Base-by-base conservation (phyloP, 2,888 invertebrate species). In the Unio delphinus region DNA sequence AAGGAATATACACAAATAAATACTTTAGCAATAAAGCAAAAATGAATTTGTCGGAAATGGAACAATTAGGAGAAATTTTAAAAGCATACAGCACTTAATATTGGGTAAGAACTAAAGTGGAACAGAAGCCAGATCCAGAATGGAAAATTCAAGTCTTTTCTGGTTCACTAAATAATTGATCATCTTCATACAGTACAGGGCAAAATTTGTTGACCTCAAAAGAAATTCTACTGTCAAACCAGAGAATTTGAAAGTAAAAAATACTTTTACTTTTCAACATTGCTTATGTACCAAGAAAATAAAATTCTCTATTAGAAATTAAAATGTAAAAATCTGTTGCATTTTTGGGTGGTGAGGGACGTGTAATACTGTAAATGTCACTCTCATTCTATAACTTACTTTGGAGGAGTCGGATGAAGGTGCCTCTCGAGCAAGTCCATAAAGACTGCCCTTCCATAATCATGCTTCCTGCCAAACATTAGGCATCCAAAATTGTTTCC, bases 401-500 rank as follows among this genome's bases (percentile, higher is more conserved):
- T 89, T 67, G 87, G 85, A 63, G 88, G 88, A 20, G 88, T 87
- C 57, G 88, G 88, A 67, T 88, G 85, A 15, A 85, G 71, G 66
- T 87, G 86, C 66, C 80, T 79, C 65, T 89, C 88, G 54, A 89
- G 73, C 62, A 86, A 83, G 70, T 85, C 84, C 7, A 83, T 74
- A 74, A 89, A 84, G 26, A 87, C 85, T 67, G 85, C 81, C 64
- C 88, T 78, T n/a, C 85, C 76, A 58, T 83, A 80, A 73, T 89
- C 89, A 54, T 78, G 79, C 61, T 78, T 82, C 56, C 88, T 80
- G 55, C 84, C 85, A 77, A 88, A 88, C 61, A 83, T 80, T 65
- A 81, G 83, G 66, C 83, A 86, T 11, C 87, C 83, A 62, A 72
- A 77, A 55, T 81, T 71, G 28, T 84, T 84, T 74, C 79, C 77